Evolutionary conservation across 2,797 vertebrate species (phyloP), one percentile per base, ranked within the genome.

Genomic region (Sebastes diaconus): DNA sequence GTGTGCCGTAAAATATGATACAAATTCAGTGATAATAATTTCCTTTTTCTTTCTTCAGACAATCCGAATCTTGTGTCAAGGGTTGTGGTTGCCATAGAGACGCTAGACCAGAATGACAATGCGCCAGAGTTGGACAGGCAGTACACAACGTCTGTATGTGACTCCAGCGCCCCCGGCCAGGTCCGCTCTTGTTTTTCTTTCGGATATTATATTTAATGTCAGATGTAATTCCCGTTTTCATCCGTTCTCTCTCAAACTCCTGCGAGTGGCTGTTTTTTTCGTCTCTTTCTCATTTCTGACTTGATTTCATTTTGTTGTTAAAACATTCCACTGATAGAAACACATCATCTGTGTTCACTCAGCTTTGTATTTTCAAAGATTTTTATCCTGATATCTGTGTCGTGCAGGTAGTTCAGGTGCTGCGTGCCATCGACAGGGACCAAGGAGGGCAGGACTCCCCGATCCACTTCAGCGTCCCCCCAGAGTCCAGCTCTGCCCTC

Each of bases 91-190:
- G 92, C 96, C 87, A 94, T 98, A 95, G 97, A 97, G 91, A 97
- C 96, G 13, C 93, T 98, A 80, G 97, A 98, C 87, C 94, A 97
- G 90, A 98, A 98, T 76, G 97, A 98, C 95, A 98, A 98, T 20
- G 94, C 97, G 3, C 97, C 97, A 0, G 96, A 97, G 87, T 85
- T 98, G 94, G 96, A 97, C 61, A 94, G 96, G 54, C 92, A 95
- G 79, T 97, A 97, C 46, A 90, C 94, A 66, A 96, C 97, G 4
- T 97, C 97, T 18, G 95, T 98, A 59, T 98, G 97, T 82, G 97
- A 98, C 90, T 97, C 96, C 69, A 95, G 95, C 52, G 79, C 92
- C 66, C 94, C 96, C 0, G 97, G 97, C 84, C 97, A 98, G 95
- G 97, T 98, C 86, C 70, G 95, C 75, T 61, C 77, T 24, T 9